Evolutionary conservation across 1,140 invertebrate species (phyloP).

Genomic region (Caenorhabditis briggsae): DNA sequence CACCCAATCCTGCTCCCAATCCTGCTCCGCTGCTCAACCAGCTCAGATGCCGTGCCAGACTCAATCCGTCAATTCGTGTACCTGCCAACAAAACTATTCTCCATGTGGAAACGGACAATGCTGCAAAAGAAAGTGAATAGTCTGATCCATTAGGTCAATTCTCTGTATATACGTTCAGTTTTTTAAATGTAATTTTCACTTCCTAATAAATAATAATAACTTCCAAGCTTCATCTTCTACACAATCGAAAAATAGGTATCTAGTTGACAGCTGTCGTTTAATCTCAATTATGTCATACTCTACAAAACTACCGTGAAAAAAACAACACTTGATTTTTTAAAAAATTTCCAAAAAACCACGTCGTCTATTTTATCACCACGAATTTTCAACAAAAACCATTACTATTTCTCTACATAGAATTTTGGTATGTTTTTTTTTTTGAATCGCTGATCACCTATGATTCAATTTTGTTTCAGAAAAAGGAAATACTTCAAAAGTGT

Average conservation of each 20-base stretch:
- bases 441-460: no score
- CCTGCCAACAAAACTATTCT: slow-evolving; percentile 56
- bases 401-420: no score
- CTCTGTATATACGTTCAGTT: slow-evolving; percentile 29
- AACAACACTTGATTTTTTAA: no score
- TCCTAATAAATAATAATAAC: slow-evolving; percentile 38
- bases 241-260: no score
- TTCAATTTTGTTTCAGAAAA: neutral
- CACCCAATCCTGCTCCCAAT: slow-evolving; percentile 42
- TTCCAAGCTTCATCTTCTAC: neutral
- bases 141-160: neutral
- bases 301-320: no score
- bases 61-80: slow-evolving; percentile 12
- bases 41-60: slow-evolving; percentile 39
- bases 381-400: no score
- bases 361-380: no score
- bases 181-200: neutral
- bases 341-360: no score
- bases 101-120: slow-evolving; percentile 58
- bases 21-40: slow-evolving; percentile 49
- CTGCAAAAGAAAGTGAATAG: slow-evolving; percentile 42
- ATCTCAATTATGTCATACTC: no score
- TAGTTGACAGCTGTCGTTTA: no score
- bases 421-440: no score
- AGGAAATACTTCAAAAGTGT: slow-evolving; percentile 35